phyloP scores from a whole-genome alignment of 2,113 vertebrate species.

The Rattus rattus region DNA sequence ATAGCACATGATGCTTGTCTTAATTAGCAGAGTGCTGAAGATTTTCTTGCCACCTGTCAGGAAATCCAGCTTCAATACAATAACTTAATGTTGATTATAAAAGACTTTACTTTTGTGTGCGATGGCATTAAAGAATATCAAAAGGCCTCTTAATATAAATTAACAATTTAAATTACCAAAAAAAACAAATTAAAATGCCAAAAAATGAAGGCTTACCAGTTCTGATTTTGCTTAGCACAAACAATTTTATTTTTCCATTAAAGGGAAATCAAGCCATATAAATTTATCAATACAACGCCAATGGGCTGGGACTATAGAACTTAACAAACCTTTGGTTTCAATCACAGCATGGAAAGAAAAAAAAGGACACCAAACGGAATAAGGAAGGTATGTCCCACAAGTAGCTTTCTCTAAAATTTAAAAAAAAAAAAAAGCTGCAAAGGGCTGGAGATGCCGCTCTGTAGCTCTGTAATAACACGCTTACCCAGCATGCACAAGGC shows the following conservation, averaged over 20 bases:
- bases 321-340: background rate
- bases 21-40: background rate
- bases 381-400: background rate
- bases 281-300: background rate
- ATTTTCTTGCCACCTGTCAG: background rate
- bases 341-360: background rate
- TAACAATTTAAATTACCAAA: background rate
- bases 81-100: background rate
- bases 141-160: background rate
- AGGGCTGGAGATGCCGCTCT: background rate
- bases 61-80: constrained; percentile 26
- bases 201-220: background rate
- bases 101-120: background rate
- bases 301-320: background rate
- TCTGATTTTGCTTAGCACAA: background rate
- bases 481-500: background rate
- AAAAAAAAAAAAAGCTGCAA: background rate
- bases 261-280: background rate
- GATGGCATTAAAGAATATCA: background rate
- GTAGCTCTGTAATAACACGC: background rate
- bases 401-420: background rate
- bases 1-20: background rate
- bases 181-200: background rate
- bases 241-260: background rate
- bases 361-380: background rate